Base-by-base conservation (phyloP, 1,140 invertebrate species). In the Tribolium castaneum region DNA sequence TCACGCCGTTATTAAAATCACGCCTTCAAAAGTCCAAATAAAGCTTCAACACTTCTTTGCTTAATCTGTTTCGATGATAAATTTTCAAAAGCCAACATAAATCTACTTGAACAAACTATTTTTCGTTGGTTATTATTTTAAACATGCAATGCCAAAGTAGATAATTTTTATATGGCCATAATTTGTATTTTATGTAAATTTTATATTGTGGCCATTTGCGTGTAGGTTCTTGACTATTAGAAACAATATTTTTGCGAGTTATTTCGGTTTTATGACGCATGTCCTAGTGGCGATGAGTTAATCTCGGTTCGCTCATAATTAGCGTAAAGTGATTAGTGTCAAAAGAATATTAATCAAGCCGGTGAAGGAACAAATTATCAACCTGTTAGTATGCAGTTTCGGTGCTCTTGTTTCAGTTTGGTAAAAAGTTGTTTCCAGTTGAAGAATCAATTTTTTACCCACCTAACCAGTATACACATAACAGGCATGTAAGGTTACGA, bases 281-380 rank as follows among this genome's bases (percentile, higher is more conserved):
- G 56, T 62, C 25, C 22, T 30, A 62, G 56, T 62, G 25, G 25
- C 25, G 6, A 62, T 62, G 56, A 30, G 56, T 62, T 62, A 62
- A 25, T 62, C 30, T 62, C 19, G n/a, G 22, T 62, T 62, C 56
- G 10, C 10, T 7, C 56, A 22, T 62, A 62, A 62, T 62, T 62
- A 62, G 56, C 56, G 56, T 7, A 62, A 30, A 62, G 19, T 62
- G n/a, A 62, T 62, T 62, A 62, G 19, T 62, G 56, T 62, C 56
- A 25, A 62, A 62, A 62, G 56, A 62, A 62, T 62, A 62, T 62
- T 62, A 62, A 62, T 62, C 19, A 62, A 62, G 4, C 0, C n/a
- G 9, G 19, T 30, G 9, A 10, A 62, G 56, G 25, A 30, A 62
- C 56, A 62, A 62, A 62, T 30, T 62, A 22, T 22, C 22, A 7